phyloP scores from a whole-genome alignment of 1,140 invertebrate species.

The Lasaia peninsularis region DNA sequence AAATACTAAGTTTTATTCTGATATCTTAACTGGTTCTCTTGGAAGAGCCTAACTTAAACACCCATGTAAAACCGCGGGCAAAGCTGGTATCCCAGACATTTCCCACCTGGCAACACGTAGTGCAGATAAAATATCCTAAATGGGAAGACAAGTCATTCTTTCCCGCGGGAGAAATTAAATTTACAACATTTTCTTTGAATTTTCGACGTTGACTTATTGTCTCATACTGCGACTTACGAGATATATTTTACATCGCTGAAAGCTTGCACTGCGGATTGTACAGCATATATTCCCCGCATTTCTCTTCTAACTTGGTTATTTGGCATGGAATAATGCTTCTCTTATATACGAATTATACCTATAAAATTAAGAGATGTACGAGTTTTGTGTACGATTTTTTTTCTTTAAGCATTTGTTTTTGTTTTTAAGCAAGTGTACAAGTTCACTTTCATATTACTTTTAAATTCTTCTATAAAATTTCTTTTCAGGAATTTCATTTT shows the following conservation, averaged over 20 bases:
- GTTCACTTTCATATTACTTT: too few relatives aligned
- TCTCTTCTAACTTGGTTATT: neutral
- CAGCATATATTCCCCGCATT: neutral
- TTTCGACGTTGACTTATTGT: conserved; percentile 3
- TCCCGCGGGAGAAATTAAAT: conserved; percentile 1
- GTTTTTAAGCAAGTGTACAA: too few relatives aligned
- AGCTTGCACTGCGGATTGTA: neutral
- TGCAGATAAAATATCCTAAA: neutral
- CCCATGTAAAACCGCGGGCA: too few relatives aligned
- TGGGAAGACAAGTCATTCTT: neutral
- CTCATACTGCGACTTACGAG: conserved; percentile 4
- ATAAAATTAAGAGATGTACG: too few relatives aligned
- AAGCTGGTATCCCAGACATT: neutral
- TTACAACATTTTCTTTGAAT: conserved; percentile 9
- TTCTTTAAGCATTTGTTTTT: too few relatives aligned
- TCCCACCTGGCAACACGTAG: neutral
- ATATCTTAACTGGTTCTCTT: too few relatives aligned
- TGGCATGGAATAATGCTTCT: neutral
- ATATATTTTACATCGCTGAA: neutral
- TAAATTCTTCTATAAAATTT: too few relatives aligned
- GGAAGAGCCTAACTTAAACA: too few relatives aligned
- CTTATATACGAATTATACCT: neutral
- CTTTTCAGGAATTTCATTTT: too few relatives aligned
- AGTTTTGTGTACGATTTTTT: too few relatives aligned
- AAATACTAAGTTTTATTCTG: too few relatives aligned